Conservation (phyloP, 1,140 invertebrate species). For the Proctacanthus coquilletti region DNA sequence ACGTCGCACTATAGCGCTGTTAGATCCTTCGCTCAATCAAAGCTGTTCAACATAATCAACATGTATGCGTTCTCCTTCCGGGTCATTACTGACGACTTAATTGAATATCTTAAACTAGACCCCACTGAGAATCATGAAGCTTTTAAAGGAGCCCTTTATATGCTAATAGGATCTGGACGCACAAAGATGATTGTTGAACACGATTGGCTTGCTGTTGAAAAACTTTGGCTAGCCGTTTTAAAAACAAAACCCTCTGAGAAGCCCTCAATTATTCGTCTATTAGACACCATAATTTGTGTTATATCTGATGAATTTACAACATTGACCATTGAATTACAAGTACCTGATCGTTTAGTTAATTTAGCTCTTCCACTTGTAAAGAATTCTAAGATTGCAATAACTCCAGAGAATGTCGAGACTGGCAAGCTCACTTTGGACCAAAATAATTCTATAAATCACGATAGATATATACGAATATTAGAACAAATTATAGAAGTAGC, state of each 20-base stretch:
- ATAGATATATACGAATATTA: slow-evolving; percentile 45
- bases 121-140: slow-evolving; percentile 47
- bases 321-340: slow-evolving; percentile 38
- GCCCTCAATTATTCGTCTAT: slow-evolving; percentile 56
- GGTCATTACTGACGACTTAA: slow-evolving; percentile 39
- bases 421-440: slow-evolving; percentile 29
- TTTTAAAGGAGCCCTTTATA: slow-evolving; percentile 66
- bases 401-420: slow-evolving; percentile 26
- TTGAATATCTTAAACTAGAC: slow-evolving; percentile 41
- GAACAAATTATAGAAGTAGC: slow-evolving; percentile 36
- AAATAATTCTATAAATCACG: slow-evolving; percentile 33
- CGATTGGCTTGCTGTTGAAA: slow-evolving; percentile 55
- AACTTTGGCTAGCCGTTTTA: slow-evolving; percentile 61
- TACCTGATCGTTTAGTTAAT: slow-evolving; percentile 36
- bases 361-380: slow-evolving; percentile 34
- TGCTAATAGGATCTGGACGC: slow-evolving; percentile 48
- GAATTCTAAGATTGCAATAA: slow-evolving; percentile 17
- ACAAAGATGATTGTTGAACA: slow-evolving; percentile 47
- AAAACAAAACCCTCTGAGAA: slow-evolving; percentile 63
- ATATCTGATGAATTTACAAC: slow-evolving; percentile 38
- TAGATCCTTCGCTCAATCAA: slow-evolving; percentile 43
- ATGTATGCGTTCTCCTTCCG: slow-evolving; percentile 44
- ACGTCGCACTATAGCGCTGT: slow-evolving; percentile 51
- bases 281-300: slow-evolving; percentile 41
- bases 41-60: slow-evolving; percentile 34